Base-by-base conservation (phyloP, 2,113 vertebrate species). In the Dipodomys ordii region DNA sequence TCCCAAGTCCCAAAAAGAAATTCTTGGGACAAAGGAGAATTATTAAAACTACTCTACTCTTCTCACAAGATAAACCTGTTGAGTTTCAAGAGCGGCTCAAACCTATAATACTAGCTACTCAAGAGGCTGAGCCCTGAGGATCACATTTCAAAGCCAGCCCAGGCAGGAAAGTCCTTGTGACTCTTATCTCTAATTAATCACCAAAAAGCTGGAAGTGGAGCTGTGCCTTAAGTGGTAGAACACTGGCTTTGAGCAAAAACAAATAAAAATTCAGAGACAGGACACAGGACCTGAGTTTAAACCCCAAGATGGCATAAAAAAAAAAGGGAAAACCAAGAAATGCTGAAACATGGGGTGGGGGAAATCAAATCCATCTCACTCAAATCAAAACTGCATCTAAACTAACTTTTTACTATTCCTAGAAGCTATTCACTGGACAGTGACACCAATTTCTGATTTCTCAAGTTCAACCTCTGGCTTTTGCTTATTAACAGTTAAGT, bases 361-460 rank as follows among this genome's bases (percentile, higher is more conserved):
- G 67, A 39, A 94, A n/a, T 72, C 57, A 95, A 93, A 93, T 94
- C 23, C n/a, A 28, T 90, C 53, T 88, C n/a, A 79, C 19, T 39
- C 12, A 81, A 91, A 92, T 60, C 44, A 96, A 94, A 44, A 32
- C 6, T 68, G 32, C 28, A 19, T 90, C 44, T 84, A 80, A 39
- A 83, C 49, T 88, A 57, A 86, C 5, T 81, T 86, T 84, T 64
- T 35, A 72, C 68, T 39, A 73, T 32, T 92, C 32, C 35, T 87
- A 83, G 27, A 80, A 78, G 65, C 4, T 32, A 84, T 23, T 93
- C 53, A 73, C 23, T 28, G 0, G 3, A 88, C 7, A 60, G 4
- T 94, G 28, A 83, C 18, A 95, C 46, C 35, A 71, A 91, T 62
- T 91, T 91, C 79, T 83, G 83, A 82, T 9, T 46, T 64, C 12